Conservation (phyloP, 2,113 vertebrate species). For the Chauna torquata region DNA sequence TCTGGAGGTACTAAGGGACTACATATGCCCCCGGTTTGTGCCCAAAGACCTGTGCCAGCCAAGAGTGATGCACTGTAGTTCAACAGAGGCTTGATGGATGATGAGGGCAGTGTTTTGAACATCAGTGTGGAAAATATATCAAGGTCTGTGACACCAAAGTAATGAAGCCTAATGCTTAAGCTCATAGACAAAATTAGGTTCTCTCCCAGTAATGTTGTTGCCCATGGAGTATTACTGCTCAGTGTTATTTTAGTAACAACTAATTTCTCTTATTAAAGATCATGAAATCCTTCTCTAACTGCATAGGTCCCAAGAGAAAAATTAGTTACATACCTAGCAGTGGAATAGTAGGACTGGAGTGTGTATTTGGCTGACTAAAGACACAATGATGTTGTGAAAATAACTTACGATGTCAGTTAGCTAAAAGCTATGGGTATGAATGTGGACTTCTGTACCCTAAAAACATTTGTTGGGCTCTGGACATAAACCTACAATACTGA, state of each 20-base stretch:
- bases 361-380: background rate
- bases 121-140: accelerated
- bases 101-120: background rate
- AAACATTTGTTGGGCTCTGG: background rate
- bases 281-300: background rate
- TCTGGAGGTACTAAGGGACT: background rate
- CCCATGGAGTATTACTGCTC: background rate
- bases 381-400: accelerated
- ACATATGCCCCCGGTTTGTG: background rate
- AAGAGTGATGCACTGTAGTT: background rate
- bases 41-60: background rate
- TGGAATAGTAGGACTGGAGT: background rate
- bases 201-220: background rate
- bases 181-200: background rate
- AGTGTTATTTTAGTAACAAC: background rate
- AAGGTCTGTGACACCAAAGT: background rate
- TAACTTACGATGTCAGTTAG: background rate
- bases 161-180: background rate
- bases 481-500: background rate
- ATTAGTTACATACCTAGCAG: background rate
- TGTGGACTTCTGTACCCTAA: background rate
- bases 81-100: background rate
- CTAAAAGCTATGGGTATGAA: background rate
- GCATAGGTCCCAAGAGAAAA: background rate
- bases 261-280: background rate